Conservation (phyloP, 2,888 invertebrate genomes). For the Sesia bembeciformis region DNA sequence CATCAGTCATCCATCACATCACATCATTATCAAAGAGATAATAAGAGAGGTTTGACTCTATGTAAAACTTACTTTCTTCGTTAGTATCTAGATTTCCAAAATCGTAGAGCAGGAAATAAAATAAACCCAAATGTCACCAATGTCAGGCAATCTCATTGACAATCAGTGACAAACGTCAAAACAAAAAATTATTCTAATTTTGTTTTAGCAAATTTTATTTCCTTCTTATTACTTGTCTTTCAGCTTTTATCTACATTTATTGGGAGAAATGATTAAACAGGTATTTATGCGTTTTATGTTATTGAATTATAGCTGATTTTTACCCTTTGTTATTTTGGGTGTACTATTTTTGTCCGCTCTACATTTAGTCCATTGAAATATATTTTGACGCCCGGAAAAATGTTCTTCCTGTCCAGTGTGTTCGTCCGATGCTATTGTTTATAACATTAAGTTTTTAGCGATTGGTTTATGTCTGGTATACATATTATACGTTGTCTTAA, state of each 20-base stretch:
- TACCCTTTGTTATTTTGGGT: conserved; percentile 20
- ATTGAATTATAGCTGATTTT: neutral
- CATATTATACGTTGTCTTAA: conserved; percentile 2
- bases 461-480: neutral
- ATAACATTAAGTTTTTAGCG: neutral
- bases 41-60: too few relatives aligned
- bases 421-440: conserved; percentile 11
- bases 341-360: conserved; percentile 72
- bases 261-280: neutral
- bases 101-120: too few relatives aligned
- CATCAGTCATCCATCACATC: too few relatives aligned
- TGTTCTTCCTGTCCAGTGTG: conserved; percentile 61
- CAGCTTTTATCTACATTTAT: neutral
- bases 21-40: too few relatives aligned
- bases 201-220: conserved; percentile 35
- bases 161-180: conserved; percentile 45
- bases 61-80: too few relatives aligned
- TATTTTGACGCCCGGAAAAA: conserved; percentile 66
- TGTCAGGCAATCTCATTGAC: conserved; percentile 1
- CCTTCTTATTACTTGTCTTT: neutral
- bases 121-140: neutral
- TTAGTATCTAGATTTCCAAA: too few relatives aligned
- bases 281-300: neutral
- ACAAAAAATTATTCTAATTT: conserved; percentile 45
- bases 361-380: conserved; percentile 65